A percentile compares a stretch with the other conserved stretches of the same genome.
phyloP scores from a whole-genome alignment of 2,888 invertebrate species.

The Drosophila gaucha region DNA sequence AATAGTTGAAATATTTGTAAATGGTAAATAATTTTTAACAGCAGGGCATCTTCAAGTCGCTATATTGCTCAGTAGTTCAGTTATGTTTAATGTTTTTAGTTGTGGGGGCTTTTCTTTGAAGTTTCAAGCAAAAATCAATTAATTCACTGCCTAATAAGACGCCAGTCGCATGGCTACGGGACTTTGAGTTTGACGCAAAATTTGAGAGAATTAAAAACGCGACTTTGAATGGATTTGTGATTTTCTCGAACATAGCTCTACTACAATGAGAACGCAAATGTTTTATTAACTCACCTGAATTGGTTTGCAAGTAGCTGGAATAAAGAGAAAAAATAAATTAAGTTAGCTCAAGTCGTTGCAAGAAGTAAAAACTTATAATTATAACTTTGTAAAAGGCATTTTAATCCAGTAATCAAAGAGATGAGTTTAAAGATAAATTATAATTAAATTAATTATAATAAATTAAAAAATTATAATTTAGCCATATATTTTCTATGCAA shows the following conservation, averaged over 20 bases:
- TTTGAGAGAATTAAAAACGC: slow-evolving; percentile 34
- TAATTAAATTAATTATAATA: too few relatives aligned
- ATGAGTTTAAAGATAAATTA: neutral
- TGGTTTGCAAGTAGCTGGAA: slow-evolving; percentile 50
- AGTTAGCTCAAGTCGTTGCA: neutral
- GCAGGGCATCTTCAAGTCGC: neutral
- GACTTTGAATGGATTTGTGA: slow-evolving; percentile 11
- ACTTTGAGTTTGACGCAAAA: slow-evolving; percentile 4
- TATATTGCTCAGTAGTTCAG: neutral
- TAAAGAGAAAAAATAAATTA: slow-evolving; percentile 10
- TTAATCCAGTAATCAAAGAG: neutral
- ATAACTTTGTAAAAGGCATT: neutral
- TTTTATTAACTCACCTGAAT: slow-evolving; percentile 56
- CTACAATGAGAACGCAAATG: slow-evolving; percentile 1
- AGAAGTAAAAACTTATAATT: neutral
- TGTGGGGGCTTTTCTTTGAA: slow-evolving; percentile 40
- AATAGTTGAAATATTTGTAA: neutral
- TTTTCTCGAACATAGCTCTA: slow-evolving; percentile 2
- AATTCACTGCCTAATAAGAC: slow-evolving; percentile 48
- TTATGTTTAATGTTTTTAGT: neutral
- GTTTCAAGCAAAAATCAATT: slow-evolving; percentile 50
- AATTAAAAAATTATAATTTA: too few relatives aligned
- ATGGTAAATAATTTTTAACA: neutral
- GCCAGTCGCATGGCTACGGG: slow-evolving; percentile 2
- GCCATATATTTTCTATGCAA: too few relatives aligned